Percentiles rank a stretch among this genome's conserved stretches.
phyloP scores from a whole-genome alignment of 2,797 vertebrate species.

The Halcyon chelicuti region DNA sequence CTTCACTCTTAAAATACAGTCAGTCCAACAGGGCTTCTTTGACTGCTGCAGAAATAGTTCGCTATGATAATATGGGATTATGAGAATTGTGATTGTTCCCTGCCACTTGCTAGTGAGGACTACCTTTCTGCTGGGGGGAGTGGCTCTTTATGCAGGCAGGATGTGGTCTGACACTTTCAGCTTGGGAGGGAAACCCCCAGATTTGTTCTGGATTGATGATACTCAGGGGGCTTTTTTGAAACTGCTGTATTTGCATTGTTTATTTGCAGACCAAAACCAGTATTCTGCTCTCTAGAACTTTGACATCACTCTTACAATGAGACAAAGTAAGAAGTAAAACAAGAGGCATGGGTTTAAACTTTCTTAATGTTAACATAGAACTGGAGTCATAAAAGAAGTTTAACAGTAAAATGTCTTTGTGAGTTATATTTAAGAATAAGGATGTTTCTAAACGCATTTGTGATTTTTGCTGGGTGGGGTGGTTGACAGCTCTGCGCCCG shows the following conservation, averaged over 20 bases:
- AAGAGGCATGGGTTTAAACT: not conserved
- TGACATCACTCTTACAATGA: not conserved
- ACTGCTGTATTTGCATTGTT: not conserved
- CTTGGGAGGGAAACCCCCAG: not conserved
- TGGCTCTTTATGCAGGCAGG: not conserved
- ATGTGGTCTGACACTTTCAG: not conserved
- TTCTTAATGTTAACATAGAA: not conserved
- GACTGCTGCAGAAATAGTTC: not conserved
- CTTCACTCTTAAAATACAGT: not conserved
- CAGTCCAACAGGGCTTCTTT: not conserved
- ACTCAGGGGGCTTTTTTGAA: not conserved
- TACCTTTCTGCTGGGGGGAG: not conserved
- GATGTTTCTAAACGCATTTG: not conserved
- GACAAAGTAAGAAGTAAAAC: not conserved
- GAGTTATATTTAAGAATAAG: not conserved
- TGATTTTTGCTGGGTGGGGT: not conserved
- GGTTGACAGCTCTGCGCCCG: not conserved
- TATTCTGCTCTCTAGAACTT: not conserved
- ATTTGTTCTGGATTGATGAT: not conserved
- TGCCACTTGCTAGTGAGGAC: not conserved
- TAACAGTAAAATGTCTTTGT: not conserved
- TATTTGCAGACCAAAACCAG: not conserved
- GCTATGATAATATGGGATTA: not conserved
- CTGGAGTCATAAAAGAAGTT: not conserved
- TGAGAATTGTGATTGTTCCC: not conserved